Evolutionary conservation across 2,888 invertebrate species (phyloP).

Genomic region (Leptarthrus brevirostris): DNA sequence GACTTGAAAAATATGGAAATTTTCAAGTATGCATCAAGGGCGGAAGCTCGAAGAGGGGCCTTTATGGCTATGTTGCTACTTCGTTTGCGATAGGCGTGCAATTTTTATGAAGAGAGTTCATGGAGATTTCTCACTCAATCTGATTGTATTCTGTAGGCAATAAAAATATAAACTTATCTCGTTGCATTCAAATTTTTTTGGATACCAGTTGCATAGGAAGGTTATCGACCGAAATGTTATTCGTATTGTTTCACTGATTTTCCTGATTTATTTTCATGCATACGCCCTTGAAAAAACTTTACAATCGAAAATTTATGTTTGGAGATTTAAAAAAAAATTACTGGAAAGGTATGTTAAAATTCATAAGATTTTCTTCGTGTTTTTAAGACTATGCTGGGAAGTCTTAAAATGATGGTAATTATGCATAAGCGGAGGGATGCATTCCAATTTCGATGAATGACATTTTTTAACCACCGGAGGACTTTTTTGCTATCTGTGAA

Average conservation of each 20-base stretch:
- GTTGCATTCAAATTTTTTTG: not conserved
- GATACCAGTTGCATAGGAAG: not conserved
- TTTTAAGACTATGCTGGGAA: too few relatives aligned
- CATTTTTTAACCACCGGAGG: too few relatives aligned
- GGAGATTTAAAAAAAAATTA: too few relatives aligned
- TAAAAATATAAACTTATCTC: conserved; percentile 13
- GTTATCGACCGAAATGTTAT: conserved; percentile 9
- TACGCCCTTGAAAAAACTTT: conserved; percentile 1
- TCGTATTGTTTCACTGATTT: conserved; percentile 16
- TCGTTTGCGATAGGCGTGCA: not conserved
- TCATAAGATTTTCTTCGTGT: too few relatives aligned
- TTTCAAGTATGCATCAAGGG: conserved; percentile 53
- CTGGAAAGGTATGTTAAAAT: too few relatives aligned
- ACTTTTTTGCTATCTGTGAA: too few relatives aligned
- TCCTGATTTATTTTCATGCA: not conserved
- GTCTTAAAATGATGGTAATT: too few relatives aligned
- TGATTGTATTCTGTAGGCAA: conserved; percentile 17
- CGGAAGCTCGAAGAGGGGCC: conserved; percentile 27
- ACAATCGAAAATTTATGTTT: conserved; percentile 25
- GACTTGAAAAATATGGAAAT: conserved; percentile 52
- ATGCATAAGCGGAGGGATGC: too few relatives aligned
- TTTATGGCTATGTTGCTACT: not conserved
- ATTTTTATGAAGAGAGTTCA: conserved; percentile 28
- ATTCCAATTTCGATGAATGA: too few relatives aligned
- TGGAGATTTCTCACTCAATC: conserved; percentile 32